Evolutionary conservation across 2,888 invertebrate species (phyloP), one percentile per base, ranked within the genome.

Genomic region (Miltochrista miniata): DNA sequence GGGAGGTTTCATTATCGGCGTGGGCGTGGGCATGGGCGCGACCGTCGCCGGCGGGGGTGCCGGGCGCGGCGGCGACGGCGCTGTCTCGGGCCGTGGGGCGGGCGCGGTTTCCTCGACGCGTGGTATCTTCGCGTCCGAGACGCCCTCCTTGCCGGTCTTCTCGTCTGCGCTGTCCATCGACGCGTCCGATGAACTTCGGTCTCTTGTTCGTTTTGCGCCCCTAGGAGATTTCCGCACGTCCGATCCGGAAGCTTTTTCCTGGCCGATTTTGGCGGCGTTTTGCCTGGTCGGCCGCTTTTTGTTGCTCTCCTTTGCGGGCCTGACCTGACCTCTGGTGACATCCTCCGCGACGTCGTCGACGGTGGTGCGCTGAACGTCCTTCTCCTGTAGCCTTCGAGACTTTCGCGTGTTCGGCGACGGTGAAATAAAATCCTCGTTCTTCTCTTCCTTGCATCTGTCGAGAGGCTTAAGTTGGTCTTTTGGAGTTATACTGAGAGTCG

Each of bases 271-370:
- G 54, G 69, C 59, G 39, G 85, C 87, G n/a, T 85, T 85, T 70
- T 94, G 94, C 50, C 94, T 87, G 0, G 93, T 87, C 4, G 93
- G 92, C 66, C 93, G 85, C 56, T 94, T 90, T 54, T 93, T 93
- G 48, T 80, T 85, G 0, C 64, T 42, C 15, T 85, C 84, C 51
- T 81, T 84, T 13, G 54, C 81, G 24, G 54, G 54, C 64, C 72
- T 90, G 7, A 73, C 68, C 0, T 93, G 87, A 53, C 96, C 95
- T 62, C 96, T 94, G 1, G 97, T 95, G 0, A 97, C 97, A 73
- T 98, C 97, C 64, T 98, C 98, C 60, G 98, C 97, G 11, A 96
- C 94, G 68, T 97, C 97, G 76, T 98, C 98, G 9, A 97, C 94
- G 1, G 96, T 95, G 55, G 93, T 96, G 53, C 96, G 93, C 60